Base-by-base conservation (phyloP, 2,113 vertebrate species). In the Colaptes auratus region DNA sequence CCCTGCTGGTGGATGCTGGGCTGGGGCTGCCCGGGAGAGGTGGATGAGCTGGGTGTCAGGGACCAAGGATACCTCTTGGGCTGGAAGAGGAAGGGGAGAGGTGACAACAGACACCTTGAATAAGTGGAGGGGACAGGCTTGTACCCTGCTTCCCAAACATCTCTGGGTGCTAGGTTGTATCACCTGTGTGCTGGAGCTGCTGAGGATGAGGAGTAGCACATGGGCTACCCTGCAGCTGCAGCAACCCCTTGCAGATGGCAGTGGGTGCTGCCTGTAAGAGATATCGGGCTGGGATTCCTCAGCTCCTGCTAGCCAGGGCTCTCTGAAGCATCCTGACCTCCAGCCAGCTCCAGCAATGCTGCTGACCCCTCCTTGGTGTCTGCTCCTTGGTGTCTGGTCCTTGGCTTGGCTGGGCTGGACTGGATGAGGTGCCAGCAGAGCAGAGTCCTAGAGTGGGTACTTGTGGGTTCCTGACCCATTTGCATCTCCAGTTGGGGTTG, bases 341-440 rank as follows among this genome's bases (percentile, higher is more conserved):
- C 5, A 9, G 12, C 46, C 63, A 58, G 42, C 75, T 71, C 36
- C 30, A 10, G 7, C 35, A 27, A 4, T 1, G 1, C 36, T 5
- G 2, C 78, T 65, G 50, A 19, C 16, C 15, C 46, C 33, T 46
- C 36, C 16, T 4, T 8, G 33, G 42, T 60, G 50, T 42, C 69
- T 0, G 0, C 17, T 63, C 39, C 25, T 12, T 8, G 33, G 42
- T 60, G 50, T 42, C 69, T 0, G 0, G 15, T 63, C 39, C 25
- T 12, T n/a, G n/a, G n/a, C n/a, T n/a, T n/a, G n/a, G n/a, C 48
- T 80, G 89, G 42, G 30, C 6, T 35, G 50, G 1, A 3, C 48
- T 80, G 89, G 44, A 27, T 5, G 2, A 70, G 27, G 17, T 44
- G 33, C 63, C 33, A 17, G 17, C 1, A 17, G 52, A 44, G 70